Conservation (phyloP, 2,888 invertebrate genomes). For the Epirrita christyi region DNA sequence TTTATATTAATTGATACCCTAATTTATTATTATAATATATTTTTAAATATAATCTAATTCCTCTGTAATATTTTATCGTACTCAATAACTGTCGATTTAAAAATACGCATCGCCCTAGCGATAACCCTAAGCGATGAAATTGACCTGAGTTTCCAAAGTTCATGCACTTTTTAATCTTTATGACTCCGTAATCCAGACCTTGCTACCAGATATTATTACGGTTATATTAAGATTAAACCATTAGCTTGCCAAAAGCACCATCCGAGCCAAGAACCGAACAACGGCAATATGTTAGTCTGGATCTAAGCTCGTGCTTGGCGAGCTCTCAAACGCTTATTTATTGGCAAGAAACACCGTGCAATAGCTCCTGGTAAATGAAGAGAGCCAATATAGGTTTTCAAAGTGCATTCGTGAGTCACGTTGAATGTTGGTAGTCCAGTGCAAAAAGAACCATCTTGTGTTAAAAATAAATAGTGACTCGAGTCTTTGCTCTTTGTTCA, state of each 20-base stretch:
- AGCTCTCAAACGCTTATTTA: slow-evolving; percentile 40
- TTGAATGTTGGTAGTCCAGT: background rate
- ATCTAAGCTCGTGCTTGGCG: slow-evolving; percentile 37
- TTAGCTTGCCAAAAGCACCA: slow-evolving; percentile 34
- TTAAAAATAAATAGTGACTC: too few relatives aligned
- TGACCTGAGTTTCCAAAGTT: slow-evolving; percentile 1
- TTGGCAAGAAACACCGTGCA: slow-evolving; percentile 30
- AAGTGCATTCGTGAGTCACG: slow-evolving; percentile 8
- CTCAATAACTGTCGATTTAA: too few relatives aligned
- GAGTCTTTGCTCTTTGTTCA: too few relatives aligned
- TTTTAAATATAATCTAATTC: too few relatives aligned
- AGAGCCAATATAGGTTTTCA: slow-evolving; percentile 21
- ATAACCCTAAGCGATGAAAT: background rate
- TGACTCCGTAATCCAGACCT: slow-evolving; percentile 19
- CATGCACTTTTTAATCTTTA: slow-evolving; percentile 22
- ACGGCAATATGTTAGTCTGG: slow-evolving; percentile 37
- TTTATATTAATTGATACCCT: too few relatives aligned
- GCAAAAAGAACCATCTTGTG: too few relatives aligned
- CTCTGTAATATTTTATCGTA: too few relatives aligned
- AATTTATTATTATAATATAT: too few relatives aligned
- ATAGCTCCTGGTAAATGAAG: slow-evolving; percentile 16
- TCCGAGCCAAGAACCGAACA: slow-evolving; percentile 29
- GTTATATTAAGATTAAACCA: slow-evolving; percentile 32
- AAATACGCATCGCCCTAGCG: too few relatives aligned
- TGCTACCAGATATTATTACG: too few relatives aligned